Percentiles rank a stretch among this genome's conserved stretches.
phyloP scores from a whole-genome alignment of 2,888 invertebrate genomes.

The Aleiodes testaceus region DNA sequence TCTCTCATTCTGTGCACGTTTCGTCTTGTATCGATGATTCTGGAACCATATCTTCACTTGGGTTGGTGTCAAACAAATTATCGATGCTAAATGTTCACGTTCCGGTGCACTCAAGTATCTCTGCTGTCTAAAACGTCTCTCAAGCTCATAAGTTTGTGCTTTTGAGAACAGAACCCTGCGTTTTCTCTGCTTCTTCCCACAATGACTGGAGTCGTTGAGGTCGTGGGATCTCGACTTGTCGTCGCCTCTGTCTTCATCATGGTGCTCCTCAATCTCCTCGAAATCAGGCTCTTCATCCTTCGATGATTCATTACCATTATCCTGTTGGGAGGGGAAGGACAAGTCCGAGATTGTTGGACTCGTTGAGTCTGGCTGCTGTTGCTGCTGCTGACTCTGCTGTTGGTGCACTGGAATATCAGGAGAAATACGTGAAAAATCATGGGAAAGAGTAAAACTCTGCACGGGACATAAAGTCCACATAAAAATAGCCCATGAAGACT shows the following conservation, averaged over 20 bases:
- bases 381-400: constrained; percentile 45
- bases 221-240: constrained; percentile 74
- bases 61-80: constrained; percentile 96
- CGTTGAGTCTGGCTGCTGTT: constrained; percentile 88
- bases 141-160: constrained; percentile 96
- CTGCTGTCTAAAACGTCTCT: constrained; percentile 95
- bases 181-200: constrained; percentile 86
- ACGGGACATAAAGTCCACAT: constrained; percentile 28
- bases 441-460: not conserved
- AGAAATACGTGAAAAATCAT: constrained; percentile 53
- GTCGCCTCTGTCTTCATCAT: constrained; percentile 74
- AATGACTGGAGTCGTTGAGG: constrained; percentile 64
- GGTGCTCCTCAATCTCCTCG: constrained; percentile 70
- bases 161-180: constrained; percentile 97
- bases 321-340: constrained; percentile 71
- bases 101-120: constrained; percentile 98
- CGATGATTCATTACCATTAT: constrained; percentile 66
- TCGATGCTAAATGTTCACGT: constrained; percentile 94
- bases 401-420: constrained; percentile 67
- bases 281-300: constrained; percentile 72
- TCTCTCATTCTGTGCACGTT: constrained; percentile 96
- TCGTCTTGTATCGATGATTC: constrained; percentile 98
- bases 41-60: constrained; percentile 99
- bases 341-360: constrained; percentile 88
- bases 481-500: constrained; percentile 34